Evolutionary conservation across 2,797 vertebrate species (phyloP), one percentile per base, ranked within the genome.

Genomic region (Centropyge bicolor): DNA sequence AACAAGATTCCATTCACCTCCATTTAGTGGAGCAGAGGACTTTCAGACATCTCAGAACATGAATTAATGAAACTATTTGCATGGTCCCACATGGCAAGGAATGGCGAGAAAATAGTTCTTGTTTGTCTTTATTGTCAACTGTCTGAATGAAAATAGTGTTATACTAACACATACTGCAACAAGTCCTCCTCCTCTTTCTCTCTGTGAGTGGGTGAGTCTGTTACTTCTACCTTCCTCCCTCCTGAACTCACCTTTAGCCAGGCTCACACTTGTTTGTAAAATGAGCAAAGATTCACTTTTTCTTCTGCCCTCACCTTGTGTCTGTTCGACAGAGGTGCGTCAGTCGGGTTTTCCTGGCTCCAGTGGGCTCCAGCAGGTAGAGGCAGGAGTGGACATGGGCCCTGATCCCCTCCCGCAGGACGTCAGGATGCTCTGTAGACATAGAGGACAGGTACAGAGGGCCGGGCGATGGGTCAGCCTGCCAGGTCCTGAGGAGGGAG

Each of bases 241-340:
- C 11, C 5, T 0, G 13, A 6, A 22, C 40, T 41, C 17, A 46
- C 14, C 40, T 40, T 45, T 7, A 20, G 8, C 19, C 10, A 8
- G 24, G 2, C 43, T 48, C 27, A 35, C 12, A 43, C 27, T 54
- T 1, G 43, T 51, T n/a, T 19, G 3, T 51, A 67, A 60, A 59
- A 65, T 13, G 10, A n/a, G 31, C 11, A 6, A n/a, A 36, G 16
- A 11, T 8, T 52, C 59, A 9, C 31, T 48, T 11, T 46, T 24
- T 46, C 8, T 40, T 54, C 2, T 22, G 4, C 46, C 51, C 82
- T 68, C 14, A 96, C 96, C 95, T 94, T 65, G 88, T 92, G 36
- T 97, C 96, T 12, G 91, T 95, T 9, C 94, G 90, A 48, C 95
- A 96, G 52, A 96, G 57, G 83, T 96, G 95, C 0, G 94, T 96